These are phyloP conservation scores for Notodonta dromedarius DNA, from an alignment of 2,888 invertebrate species.

Conservation along the genomic window DNA sequence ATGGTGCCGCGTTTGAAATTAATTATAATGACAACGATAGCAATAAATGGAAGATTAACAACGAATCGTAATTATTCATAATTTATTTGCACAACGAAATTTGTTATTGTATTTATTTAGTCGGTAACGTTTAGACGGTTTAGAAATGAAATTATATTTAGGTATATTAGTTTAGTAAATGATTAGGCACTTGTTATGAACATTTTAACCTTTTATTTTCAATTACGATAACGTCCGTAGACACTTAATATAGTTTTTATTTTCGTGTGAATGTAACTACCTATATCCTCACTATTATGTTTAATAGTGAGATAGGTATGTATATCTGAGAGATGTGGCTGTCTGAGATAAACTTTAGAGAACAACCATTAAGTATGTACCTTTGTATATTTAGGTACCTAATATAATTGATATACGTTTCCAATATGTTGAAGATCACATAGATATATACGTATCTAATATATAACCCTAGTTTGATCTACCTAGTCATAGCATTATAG, in stretches of 20 bases:
- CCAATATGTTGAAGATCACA: neutral
- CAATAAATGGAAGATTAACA: constrained; percentile 66
- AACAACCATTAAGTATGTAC: too few relatives aligned
- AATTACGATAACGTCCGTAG: too few relatives aligned
- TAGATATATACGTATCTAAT: neutral
- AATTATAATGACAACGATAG: constrained; percentile 58
- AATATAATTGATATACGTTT: neutral
- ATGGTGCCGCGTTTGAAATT: constrained; percentile 9
- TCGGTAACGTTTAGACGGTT: constrained; percentile 29
- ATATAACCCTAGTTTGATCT: constrained; percentile 15
- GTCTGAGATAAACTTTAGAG: too few relatives aligned
- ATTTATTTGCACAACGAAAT: constrained; percentile 61
- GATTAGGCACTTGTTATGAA: constrained; percentile 3
- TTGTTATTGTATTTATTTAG: constrained; percentile 37
- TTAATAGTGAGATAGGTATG: too few relatives aligned
- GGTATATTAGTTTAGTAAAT: constrained; percentile 27
- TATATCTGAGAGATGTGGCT: too few relatives aligned
- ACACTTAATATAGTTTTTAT: too few relatives aligned
- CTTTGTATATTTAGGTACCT: too few relatives aligned
- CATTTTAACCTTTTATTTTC: neutral
- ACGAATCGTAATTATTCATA: constrained; percentile 57
- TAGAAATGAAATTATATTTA: constrained; percentile 28
- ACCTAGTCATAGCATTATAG: constrained; percentile 39
- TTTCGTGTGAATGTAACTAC: too few relatives aligned
- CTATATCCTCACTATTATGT: neutral